Evolutionary conservation across 2,113 vertebrate genomes (phyloP).

Genomic region (Chloropsis cyanopogon): DNA sequence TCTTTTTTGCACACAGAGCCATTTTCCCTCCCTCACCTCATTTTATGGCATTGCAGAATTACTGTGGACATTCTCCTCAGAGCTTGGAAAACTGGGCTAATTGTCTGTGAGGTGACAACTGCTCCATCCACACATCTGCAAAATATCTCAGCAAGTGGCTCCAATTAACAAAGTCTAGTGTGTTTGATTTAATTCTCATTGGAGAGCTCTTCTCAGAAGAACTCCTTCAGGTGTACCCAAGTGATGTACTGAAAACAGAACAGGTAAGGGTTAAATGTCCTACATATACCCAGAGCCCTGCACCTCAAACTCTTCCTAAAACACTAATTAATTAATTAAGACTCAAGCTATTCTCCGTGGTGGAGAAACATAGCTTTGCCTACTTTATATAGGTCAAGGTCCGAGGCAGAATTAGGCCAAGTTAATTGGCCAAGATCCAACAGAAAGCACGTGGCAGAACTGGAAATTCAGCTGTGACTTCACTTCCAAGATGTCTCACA

Average conservation of each 20-base stretch:
- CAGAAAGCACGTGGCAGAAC: background rate
- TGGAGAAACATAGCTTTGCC: background rate
- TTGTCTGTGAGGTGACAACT: background rate
- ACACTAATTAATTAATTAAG: background rate
- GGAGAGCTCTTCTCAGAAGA: background rate
- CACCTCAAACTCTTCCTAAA: background rate
- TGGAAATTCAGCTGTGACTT: background rate
- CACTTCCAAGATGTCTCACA: background rate
- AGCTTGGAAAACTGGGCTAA: background rate
- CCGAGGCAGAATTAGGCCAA: background rate
- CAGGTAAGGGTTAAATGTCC: background rate
- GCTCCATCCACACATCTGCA: background rate
- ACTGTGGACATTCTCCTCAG: background rate
- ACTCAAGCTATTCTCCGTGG: background rate
- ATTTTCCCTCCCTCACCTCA: background rate
- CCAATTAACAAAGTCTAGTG: background rate
- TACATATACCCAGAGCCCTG: background rate
- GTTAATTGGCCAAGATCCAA: background rate
- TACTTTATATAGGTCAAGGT: background rate
- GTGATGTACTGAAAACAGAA: background rate
- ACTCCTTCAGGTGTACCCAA: background rate
- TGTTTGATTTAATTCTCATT: conserved; percentile 24
- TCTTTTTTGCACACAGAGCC: background rate
- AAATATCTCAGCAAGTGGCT: conserved; percentile 11
- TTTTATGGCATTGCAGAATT: background rate